phyloP scores from a whole-genome alignment of 1,140 invertebrate species.

The Drosophila ambigua region DNA sequence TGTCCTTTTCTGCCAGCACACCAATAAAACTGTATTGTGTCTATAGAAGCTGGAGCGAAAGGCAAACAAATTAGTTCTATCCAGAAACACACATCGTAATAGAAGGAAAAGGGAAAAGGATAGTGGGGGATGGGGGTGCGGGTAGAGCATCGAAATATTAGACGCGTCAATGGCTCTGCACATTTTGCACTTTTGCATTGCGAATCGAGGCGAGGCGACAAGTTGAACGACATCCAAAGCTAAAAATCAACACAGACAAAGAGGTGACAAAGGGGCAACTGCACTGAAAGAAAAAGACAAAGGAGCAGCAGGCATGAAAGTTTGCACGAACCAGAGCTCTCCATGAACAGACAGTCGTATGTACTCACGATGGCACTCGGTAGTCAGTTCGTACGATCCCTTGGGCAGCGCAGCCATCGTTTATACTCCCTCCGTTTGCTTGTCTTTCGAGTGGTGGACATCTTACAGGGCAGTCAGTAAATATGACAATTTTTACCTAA shows the following conservation, averaged over 20 bases:
- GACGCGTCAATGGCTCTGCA: constrained; percentile 68
- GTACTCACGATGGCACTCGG: too few species aligned
- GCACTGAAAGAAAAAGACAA: background rate
- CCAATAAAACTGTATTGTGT: constrained; percentile 67
- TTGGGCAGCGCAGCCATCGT: too few species aligned
- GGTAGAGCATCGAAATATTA: constrained; percentile 66
- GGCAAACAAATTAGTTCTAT: constrained; percentile 72
- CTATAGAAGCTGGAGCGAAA: constrained; percentile 6
- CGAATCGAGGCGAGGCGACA: constrained; percentile 33
- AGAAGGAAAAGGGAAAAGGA: background rate
- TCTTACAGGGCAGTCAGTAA: too few species aligned
- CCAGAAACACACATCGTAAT: constrained; percentile 15
- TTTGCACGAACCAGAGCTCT: too few species aligned
- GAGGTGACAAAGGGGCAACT: too few species aligned
- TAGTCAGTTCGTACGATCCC: too few species aligned
- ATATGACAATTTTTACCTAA: too few species aligned
- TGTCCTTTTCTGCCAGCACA: constrained; percentile 34
- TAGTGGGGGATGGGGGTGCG: background rate
- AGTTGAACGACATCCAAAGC: constrained; percentile 47
- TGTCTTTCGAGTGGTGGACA: too few species aligned
- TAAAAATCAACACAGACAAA: too few species aligned
- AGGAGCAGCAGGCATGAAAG: too few species aligned
- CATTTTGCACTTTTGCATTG: constrained; percentile 57
- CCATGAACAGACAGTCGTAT: too few species aligned
- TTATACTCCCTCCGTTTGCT: too few species aligned